Evolutionary conservation across 1,140 invertebrate species (phyloP).

Genomic region (Neodiprion virginianus): DNA sequence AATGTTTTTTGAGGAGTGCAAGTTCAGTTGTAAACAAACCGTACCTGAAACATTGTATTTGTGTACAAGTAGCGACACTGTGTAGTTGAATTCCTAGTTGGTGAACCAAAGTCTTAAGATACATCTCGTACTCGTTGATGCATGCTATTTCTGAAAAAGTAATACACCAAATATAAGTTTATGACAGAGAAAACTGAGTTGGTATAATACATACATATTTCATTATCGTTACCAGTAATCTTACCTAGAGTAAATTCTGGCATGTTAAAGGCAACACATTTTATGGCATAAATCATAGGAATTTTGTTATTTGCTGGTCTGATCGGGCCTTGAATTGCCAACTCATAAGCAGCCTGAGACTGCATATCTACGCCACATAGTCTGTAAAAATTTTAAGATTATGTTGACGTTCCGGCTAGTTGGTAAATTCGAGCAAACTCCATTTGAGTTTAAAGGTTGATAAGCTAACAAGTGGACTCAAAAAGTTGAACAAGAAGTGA

Average conservation of each 20-base stretch:
- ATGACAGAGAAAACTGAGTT: constrained; percentile 15
- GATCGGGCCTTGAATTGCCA: constrained; percentile 80
- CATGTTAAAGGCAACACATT: constrained; percentile 79
- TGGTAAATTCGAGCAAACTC: constrained; percentile 9
- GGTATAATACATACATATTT: constrained; percentile 10
- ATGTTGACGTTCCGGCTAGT: constrained; percentile 21
- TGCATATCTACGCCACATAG: constrained; percentile 79
- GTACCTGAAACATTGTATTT: constrained; percentile 81
- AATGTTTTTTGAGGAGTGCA: constrained; percentile 84
- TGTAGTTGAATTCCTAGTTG: constrained; percentile 82
- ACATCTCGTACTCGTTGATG: constrained; percentile 82
- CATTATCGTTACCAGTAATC: constrained; percentile 20
- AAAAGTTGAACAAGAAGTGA: background rate
- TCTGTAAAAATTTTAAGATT: constrained; percentile 59
- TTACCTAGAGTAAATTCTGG: constrained; percentile 89
- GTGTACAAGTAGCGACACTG: constrained; percentile 79
- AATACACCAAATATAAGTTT: constrained; percentile 25
- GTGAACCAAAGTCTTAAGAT: constrained; percentile 76
- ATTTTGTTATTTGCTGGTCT: constrained; percentile 72
- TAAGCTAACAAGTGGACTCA: background rate
- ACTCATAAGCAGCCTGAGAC: constrained; percentile 87
- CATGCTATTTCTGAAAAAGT: constrained; percentile 79
- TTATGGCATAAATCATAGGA: constrained; percentile 87
- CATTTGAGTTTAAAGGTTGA: background rate
- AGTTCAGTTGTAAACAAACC: constrained; percentile 81